Evolutionary conservation across 2,113 vertebrate genomes (phyloP).

Genomic region (Ceyx cyanopectus): DNA sequence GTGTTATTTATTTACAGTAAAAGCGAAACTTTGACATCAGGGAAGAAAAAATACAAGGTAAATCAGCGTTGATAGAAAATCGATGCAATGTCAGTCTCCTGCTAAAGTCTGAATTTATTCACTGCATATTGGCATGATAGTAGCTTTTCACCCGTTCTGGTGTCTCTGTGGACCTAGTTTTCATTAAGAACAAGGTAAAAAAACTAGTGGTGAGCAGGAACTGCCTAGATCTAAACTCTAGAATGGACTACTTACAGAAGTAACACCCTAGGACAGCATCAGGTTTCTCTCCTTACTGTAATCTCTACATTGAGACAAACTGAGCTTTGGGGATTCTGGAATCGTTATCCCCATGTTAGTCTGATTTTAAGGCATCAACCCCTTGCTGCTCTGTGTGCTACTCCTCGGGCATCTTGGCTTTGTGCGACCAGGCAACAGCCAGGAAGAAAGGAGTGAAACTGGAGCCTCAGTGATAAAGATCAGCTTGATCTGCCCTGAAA

Average conservation of each 20-base stretch:
- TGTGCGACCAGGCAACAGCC: accelerated
- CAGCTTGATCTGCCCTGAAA: background rate
- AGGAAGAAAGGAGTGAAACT: background rate
- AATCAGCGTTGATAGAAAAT: background rate
- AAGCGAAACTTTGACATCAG: background rate
- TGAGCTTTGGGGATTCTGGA: background rate
- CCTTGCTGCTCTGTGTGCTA: accelerated
- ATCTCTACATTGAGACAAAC: background rate
- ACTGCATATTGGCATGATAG: accelerated
- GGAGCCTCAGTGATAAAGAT: background rate
- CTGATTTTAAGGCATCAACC: background rate
- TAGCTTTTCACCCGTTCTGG: background rate
- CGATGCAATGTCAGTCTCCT: background rate
- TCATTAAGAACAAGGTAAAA: background rate
- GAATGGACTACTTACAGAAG: accelerated
- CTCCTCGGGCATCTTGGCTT: background rate
- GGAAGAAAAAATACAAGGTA: background rate
- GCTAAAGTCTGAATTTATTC: background rate
- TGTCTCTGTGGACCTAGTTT: too few species aligned
- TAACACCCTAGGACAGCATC: accelerated
- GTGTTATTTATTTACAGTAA: background rate
- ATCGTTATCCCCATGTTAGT: accelerated
- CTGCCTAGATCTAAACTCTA: background rate
- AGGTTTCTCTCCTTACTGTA: background rate
- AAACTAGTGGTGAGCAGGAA: background rate